Evolutionary conservation across 2,888 invertebrate genomes (phyloP).

Genomic region (Rhagonycha lutea): DNA sequence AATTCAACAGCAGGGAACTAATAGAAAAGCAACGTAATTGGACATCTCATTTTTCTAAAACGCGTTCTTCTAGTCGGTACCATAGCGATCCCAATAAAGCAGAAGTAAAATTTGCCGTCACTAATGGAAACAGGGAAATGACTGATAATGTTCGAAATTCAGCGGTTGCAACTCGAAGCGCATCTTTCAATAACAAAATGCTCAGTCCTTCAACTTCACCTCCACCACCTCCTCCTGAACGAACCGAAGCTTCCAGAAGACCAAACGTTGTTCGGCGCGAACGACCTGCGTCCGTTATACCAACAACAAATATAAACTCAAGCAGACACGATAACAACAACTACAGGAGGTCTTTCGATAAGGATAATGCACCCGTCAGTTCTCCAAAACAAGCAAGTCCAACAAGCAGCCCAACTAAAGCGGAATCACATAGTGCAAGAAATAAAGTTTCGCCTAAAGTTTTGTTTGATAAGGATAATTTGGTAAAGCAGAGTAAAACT

Average conservation of each 20-base stretch:
- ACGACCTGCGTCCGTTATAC: conserved; percentile 51
- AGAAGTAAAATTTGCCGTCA: conserved; percentile 58
- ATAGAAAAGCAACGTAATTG: conserved; percentile 91
- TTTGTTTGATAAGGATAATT: conserved; percentile 35
- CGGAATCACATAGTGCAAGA: conserved; percentile 9
- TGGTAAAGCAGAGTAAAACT: conserved; percentile 32
- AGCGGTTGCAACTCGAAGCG: conserved; percentile 57
- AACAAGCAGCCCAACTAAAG: conserved; percentile 2
- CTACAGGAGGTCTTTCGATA: conserved; percentile 21
- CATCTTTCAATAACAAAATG: conserved; percentile 61
- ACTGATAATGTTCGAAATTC: conserved; percentile 35
- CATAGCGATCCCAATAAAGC: conserved; percentile 68
- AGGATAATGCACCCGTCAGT: conserved; percentile 26
- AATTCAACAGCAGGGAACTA: conserved; percentile 81
- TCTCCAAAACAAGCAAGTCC: conserved; percentile 21
- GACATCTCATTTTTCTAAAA: conserved; percentile 88
- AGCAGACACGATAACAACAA: conserved; percentile 24
- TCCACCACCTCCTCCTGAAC: conserved; percentile 56
- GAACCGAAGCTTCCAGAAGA: conserved; percentile 51
- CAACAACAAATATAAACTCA: conserved; percentile 40
- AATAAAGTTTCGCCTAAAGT: conserved; percentile 33
- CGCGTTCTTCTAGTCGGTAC: conserved; percentile 63
- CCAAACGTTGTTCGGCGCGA: conserved; percentile 48
- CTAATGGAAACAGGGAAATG: conserved; percentile 45
- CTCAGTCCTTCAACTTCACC: conserved; percentile 53